phyloP scores from a whole-genome alignment of 2,888 invertebrate species.

The Timema podura region DNA sequence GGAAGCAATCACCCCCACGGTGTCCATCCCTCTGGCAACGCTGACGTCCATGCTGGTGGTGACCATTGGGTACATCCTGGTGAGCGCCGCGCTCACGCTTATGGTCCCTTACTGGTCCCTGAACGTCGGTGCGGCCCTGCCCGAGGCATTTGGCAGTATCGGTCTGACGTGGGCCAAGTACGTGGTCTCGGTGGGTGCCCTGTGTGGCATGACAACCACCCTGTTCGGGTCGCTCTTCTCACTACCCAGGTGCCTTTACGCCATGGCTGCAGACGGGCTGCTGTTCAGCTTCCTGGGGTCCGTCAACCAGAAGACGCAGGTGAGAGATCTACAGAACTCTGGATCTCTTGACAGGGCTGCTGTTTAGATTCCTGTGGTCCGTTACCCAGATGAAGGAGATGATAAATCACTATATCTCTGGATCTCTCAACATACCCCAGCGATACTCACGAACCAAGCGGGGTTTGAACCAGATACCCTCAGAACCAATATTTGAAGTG shows the following conservation, averaged over 20 bases:
- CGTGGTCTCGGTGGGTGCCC: constrained; percentile 76
- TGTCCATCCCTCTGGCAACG: constrained; percentile 80
- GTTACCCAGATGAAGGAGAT: no score
- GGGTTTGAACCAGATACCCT: no score
- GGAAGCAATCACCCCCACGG: constrained; percentile 74
- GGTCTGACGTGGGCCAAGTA: constrained; percentile 82
- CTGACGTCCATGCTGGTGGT: constrained; percentile 76
- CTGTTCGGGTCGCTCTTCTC: constrained; percentile 82
- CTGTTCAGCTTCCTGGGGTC: constrained; percentile 75
- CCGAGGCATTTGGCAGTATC: constrained; percentile 71
- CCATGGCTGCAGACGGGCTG: constrained; percentile 87
- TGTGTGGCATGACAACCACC: constrained; percentile 90
- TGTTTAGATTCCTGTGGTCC: no score
- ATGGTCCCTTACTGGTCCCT: constrained; percentile 67
- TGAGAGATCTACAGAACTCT: constrained; percentile 39
- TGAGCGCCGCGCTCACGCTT: constrained; percentile 75
- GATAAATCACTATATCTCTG: no score
- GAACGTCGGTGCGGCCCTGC: constrained; percentile 63
- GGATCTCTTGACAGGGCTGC: no score
- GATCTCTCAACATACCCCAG: no score
- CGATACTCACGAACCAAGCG: no score
- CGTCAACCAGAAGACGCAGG: constrained; percentile 73
- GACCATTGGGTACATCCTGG: constrained; percentile 73
- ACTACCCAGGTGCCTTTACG: constrained; percentile 80
- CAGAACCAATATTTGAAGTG: not conserved